These are phyloP conservation scores for Oceanodroma leucorhoa DNA, from an alignment of 2,797 vertebrate species.

Conservation along the genomic window DNA sequence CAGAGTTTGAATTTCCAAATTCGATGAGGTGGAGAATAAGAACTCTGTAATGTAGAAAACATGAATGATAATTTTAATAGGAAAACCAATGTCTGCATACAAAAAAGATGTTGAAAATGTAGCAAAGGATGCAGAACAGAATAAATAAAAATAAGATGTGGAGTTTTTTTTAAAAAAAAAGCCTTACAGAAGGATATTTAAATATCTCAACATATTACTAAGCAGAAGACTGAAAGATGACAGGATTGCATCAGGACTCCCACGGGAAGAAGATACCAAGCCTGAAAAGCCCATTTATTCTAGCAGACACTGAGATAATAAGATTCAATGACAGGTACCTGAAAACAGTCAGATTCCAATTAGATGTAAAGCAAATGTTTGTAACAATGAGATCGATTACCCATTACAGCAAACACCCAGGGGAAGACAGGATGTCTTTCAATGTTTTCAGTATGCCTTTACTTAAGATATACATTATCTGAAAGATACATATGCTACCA, in stretches of 20 bases:
- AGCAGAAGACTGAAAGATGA: neutral
- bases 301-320: neutral
- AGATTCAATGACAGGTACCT: slow-evolving; percentile 3
- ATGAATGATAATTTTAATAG: neutral
- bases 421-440: neutral
- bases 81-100: neutral
- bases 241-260: neutral
- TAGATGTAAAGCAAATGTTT: slow-evolving; percentile 16
- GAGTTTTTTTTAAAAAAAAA: neutral
- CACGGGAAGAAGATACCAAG: neutral
- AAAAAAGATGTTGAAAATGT: neutral
- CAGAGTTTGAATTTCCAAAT: neutral
- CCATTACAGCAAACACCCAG: neutral
- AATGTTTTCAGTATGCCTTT: neutral
- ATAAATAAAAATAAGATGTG: neutral
- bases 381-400: neutral
- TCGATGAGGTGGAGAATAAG: neutral
- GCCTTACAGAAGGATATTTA: neutral
- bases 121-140: neutral
- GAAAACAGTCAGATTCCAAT: slow-evolving; percentile 21
- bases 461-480: neutral
- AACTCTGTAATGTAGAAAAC: neutral
- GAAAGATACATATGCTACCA: neutral
- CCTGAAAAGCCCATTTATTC: slow-evolving; percentile 25
- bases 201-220: slow-evolving; percentile 6